These are phyloP conservation scores for Eremophila alpestris DNA, from an alignment of 2,797 vertebrate genomes.

Conservation along the genomic window DNA sequence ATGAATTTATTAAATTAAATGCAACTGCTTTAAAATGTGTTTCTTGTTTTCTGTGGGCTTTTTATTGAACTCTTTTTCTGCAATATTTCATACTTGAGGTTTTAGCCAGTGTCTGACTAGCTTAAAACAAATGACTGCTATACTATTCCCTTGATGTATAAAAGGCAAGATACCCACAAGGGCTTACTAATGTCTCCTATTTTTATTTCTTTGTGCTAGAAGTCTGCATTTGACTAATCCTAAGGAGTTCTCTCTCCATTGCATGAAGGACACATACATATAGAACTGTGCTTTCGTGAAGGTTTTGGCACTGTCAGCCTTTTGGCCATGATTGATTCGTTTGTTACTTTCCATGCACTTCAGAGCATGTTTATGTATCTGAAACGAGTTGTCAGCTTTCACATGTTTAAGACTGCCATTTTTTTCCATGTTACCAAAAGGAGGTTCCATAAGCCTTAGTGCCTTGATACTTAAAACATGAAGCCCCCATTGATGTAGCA, in stretches of 20 bases:
- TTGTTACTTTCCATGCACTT: neutral
- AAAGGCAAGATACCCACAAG: neutral
- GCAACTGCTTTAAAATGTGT: conserved; percentile 9
- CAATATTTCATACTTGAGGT: neutral
- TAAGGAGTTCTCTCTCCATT: neutral
- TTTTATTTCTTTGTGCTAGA: neutral
- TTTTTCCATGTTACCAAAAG: neutral
- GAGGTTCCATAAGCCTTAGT: accelerated
- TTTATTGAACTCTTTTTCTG: conserved; percentile 1
- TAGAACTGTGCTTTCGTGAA: neutral
- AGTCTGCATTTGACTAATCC: neutral
- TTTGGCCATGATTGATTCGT: neutral
- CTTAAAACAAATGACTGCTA: neutral
- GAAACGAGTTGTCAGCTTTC: neutral
- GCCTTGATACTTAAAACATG: neutral
- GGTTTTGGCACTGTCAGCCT: neutral
- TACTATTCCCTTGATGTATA: neutral
- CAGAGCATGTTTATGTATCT: neutral
- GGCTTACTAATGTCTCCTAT: neutral
- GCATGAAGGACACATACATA: accelerated
- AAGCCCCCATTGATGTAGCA: neutral
- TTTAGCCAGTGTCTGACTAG: neutral
- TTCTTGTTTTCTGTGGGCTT: conserved; percentile 34
- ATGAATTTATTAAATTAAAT: neutral
- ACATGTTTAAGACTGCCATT: neutral